Evolutionary conservation across 2,888 invertebrate genomes (phyloP).

Genomic region (Caenorhabditis plicata): DNA sequence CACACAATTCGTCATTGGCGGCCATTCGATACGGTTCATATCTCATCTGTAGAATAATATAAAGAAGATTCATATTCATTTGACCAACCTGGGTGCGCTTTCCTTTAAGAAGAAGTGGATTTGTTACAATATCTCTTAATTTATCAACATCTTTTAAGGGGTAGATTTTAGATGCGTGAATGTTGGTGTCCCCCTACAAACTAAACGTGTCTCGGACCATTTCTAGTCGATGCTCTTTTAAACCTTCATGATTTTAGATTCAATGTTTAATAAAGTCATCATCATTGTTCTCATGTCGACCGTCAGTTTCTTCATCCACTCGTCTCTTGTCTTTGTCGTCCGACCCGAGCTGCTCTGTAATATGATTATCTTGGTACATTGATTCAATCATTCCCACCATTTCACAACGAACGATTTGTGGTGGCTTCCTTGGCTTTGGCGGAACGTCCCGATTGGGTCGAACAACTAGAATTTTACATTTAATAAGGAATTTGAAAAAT

Average conservation of each 20-base stretch:
- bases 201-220: slow-evolving; percentile 4
- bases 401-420: slow-evolving; percentile 16
- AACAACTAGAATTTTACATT: slow-evolving; percentile 41
- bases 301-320: slow-evolving; percentile 53
- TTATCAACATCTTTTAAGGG: slow-evolving; percentile 53
- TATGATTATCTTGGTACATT: too few relatives aligned
- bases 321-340: slow-evolving; percentile 37
- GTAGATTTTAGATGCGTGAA: slow-evolving; percentile 54
- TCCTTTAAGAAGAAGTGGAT: slow-evolving; percentile 52
- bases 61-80: not conserved
- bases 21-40: slow-evolving; percentile 62
- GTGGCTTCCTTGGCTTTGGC: slow-evolving; percentile 29
- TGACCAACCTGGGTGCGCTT: slow-evolving; percentile 54
- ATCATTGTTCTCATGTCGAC: slow-evolving; percentile 61
- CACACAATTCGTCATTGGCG: slow-evolving; percentile 55
- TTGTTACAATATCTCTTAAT: slow-evolving; percentile 53
- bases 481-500: not conserved
- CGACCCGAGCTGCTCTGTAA: slow-evolving; percentile 7
- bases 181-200: slow-evolving; percentile 53
- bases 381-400: not conserved
- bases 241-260: slow-evolving; percentile 51
- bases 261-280: slow-evolving; percentile 60
- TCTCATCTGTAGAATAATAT: slow-evolving; percentile 44
- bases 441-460: slow-evolving; percentile 59
- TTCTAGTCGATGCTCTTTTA: not conserved